phyloP scores from a whole-genome alignment of 1,140 invertebrate species.

The Drosophila pectinifera region DNA sequence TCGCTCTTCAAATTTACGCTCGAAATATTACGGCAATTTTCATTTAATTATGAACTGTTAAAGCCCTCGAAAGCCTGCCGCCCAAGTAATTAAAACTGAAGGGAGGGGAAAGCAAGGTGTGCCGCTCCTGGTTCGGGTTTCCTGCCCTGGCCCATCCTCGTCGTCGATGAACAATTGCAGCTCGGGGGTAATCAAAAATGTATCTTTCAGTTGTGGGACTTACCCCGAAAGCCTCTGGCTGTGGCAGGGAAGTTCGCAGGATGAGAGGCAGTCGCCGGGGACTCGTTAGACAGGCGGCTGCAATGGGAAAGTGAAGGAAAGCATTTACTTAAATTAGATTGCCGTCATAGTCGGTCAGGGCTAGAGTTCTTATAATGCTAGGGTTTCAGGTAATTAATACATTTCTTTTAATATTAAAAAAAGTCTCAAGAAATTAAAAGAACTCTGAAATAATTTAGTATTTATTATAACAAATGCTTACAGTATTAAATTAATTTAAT shows the following conservation, averaged over 20 bases:
- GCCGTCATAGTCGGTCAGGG: conserved; percentile 2
- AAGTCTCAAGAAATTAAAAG: neutral
- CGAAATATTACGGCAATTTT: conserved; percentile 74
- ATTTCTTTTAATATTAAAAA: no score
- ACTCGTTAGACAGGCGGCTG: conserved; percentile 70
- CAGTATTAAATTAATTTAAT: no score
- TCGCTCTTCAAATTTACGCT: conserved; percentile 75
- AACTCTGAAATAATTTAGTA: neutral
- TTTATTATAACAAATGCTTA: no score
- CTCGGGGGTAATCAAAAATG: conserved; percentile 70
- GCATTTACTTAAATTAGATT: conserved; percentile 75
- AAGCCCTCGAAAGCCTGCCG: conserved; percentile 20
- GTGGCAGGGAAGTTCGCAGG: conserved; percentile 1
- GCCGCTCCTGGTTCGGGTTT: conserved; percentile 2
- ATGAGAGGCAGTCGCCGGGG: conserved; percentile 45
- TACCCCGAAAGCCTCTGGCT: conserved; percentile 47
- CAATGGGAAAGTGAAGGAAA: conserved; percentile 54
- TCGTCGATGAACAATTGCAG: conserved; percentile 49
- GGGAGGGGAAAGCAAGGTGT: conserved; percentile 37
- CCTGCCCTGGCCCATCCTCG: neutral
- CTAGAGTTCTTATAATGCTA: neutral
- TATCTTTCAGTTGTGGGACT: conserved; percentile 63
- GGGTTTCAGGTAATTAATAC: neutral
- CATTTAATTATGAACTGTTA: conserved; percentile 78
- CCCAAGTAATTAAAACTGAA: conserved; percentile 69